Base-by-base conservation (phyloP, 92 coral and sea anemone genomes). In the Epizoanthus scotinus region DNA sequence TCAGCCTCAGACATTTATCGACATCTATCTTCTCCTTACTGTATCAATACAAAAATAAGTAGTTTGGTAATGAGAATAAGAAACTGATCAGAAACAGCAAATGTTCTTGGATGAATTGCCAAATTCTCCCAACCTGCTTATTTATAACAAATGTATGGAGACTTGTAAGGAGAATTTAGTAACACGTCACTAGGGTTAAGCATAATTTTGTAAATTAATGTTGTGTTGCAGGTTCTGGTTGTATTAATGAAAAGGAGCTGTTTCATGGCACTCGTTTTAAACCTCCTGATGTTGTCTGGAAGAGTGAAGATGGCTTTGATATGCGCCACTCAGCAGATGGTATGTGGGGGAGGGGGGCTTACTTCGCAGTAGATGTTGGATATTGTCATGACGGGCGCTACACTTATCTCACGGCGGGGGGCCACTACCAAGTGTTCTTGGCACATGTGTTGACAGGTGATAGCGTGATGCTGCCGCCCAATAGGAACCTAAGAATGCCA, bases 281-380 rank as follows among this genome's bases (percentile, higher is more conserved):
- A 49, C 80, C 62, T 0, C 94, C 97, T 1, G 75, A 65, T 3
- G 72, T 56, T 20, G 88, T 92, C 34, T 92, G 94, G 94, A 83
- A 79, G 78, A 87, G 90, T 52, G 97, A 92, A 64, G 91, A 87
- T 79, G 97, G 97, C 52, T 92, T 92, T 81, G 97, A 92, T 78
- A 87, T 92, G 94, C 91, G 97, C 0, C 86, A 87, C 83, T 90
- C 94, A 47, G 84, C 87, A 2, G 84, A 82, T 42, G 97, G 97
- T 10, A 85, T 87, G 88, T 92, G 97, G 97, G 97, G 97, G 8
- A 81, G 85, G 54, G 97, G 97, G 0, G 60, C 90, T 12, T 92
- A 92, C 83, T 92, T 92, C 54, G 97, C 97, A 28, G 81, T 84
- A 8, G 85, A 90, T 63, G 94, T 94, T 0, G 71, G 89, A 5